These are phyloP conservation scores for Eurois occulta DNA, from an alignment of 2,888 invertebrate genomes.

Conservation along the genomic window DNA sequence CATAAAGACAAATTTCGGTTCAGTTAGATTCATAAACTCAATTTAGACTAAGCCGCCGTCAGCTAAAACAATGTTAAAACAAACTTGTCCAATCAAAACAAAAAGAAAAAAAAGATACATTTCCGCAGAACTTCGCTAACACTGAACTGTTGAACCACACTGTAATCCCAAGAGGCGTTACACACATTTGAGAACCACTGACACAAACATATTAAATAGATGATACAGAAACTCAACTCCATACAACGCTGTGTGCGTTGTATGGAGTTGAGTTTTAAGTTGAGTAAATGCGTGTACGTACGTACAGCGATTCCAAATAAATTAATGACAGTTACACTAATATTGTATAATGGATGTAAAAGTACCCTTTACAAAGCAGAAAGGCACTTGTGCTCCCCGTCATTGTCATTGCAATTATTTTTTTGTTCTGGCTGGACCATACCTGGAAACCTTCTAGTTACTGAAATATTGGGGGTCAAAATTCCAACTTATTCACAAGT, in stretches of 20 bases:
- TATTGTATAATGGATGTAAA: not conserved
- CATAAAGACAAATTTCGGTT: too few relatives aligned
- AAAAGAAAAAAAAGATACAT: conserved; percentile 1
- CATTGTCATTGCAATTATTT: too few relatives aligned
- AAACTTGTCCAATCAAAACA: conserved; percentile 25
- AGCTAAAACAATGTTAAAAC: not conserved
- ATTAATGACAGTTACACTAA: not conserved
- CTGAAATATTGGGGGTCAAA: too few relatives aligned
- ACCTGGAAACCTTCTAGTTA: too few relatives aligned
- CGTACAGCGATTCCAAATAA: not conserved
- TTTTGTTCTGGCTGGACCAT: too few relatives aligned
- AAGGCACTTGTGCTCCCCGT: too few relatives aligned
- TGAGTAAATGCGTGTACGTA: not conserved
- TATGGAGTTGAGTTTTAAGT: too few relatives aligned
- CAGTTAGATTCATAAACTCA: not conserved
- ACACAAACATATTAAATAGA: not conserved
- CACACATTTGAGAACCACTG: conserved; percentile 30
- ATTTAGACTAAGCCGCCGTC: not conserved
- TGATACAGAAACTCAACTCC: conserved; percentile 3
- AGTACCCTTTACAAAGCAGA: too few relatives aligned
- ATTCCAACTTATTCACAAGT: too few relatives aligned
- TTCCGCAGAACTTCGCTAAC: conserved; percentile 5
- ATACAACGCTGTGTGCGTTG: too few relatives aligned
- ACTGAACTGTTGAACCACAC: conserved; percentile 28
- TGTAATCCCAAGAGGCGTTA: conserved; percentile 27